Evolutionary conservation across 2,797 vertebrate genomes (phyloP).

Genomic region (Trachurus trachurus): DNA sequence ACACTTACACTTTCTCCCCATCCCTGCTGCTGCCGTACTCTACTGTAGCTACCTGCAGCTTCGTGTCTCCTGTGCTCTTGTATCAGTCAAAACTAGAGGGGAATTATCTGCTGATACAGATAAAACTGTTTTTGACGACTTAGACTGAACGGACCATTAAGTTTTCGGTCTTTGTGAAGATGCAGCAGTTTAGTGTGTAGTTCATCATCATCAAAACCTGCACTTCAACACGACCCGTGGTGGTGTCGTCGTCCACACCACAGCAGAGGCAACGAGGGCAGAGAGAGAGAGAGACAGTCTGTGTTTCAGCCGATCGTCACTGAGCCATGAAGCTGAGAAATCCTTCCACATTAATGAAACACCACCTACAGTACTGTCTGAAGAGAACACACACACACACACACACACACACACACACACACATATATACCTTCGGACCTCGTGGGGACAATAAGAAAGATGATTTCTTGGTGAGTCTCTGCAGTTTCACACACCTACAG

Average conservation of each 20-base stretch:
- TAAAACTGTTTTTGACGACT: neutral
- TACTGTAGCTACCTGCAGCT: neutral
- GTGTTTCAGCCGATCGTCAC: constrained; percentile 3
- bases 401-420: neutral
- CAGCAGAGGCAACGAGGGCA: neutral
- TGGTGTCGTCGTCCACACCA: neutral
- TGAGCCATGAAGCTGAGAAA: constrained; percentile 8
- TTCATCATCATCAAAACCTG: neutral
- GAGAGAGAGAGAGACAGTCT: neutral
- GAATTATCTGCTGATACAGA: neutral
- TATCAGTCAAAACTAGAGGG: neutral
- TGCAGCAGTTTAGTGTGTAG: neutral
- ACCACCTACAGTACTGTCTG: constrained; percentile 45
- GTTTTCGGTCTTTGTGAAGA: neutral
- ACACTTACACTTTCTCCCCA: neutral
- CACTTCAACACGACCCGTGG: neutral
- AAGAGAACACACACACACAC: neutral
- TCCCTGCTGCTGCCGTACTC: neutral
- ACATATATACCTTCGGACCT: constrained; percentile 3
- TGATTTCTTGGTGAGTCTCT: constrained; percentile 37
- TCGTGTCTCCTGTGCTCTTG: neutral
- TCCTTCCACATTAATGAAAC: constrained; percentile 62
- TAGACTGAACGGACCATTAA: neutral
- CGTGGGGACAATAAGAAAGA: constrained; percentile 40
- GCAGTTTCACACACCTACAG: too few relatives aligned